Conservation (phyloP, 2,113 vertebrate genomes). For the Callocephalon fimbriatum region DNA sequence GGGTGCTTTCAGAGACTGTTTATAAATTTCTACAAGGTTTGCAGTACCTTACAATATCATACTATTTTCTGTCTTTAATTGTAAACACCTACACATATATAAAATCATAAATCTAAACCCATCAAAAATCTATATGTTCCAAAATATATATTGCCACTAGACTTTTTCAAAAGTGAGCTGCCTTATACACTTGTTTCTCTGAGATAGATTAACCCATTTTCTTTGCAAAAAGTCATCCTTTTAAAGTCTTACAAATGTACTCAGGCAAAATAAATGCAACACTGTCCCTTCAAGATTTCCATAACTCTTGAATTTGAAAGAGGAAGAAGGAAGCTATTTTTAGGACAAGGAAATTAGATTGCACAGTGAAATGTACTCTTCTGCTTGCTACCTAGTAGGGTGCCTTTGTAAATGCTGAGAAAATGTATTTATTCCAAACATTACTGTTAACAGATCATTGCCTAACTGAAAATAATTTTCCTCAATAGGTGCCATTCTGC, state of each 20-base stretch:
- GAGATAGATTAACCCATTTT: not conserved
- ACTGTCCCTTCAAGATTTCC: not conserved
- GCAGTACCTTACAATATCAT: not conserved
- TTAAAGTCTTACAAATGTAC: not conserved
- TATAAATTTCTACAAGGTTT: not conserved
- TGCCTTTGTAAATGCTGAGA: conserved; percentile 29
- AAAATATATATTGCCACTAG: not conserved
- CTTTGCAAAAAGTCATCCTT: not conserved
- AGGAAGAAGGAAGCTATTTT: not conserved
- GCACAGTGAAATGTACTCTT: not conserved
- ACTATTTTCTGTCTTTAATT: not conserved
- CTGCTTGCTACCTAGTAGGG: not conserved
- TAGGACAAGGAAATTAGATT: not conserved
- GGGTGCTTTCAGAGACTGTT: not conserved
- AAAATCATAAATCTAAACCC: not conserved
- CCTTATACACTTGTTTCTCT: not conserved
- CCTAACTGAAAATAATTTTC: not conserved
- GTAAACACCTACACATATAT: not conserved
- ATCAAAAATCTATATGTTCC: not conserved
- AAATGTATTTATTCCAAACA: conserved; percentile 47
- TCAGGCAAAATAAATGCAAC: not conserved
- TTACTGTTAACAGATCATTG: conserved; percentile 5
- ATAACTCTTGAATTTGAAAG: not conserved
- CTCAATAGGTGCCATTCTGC: not conserved
- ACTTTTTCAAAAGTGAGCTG: not conserved